Evolutionary conservation across 1,140 invertebrate species (phyloP), one percentile per base, ranked within the genome.

Genomic region (Sitobion miscanthi): DNA sequence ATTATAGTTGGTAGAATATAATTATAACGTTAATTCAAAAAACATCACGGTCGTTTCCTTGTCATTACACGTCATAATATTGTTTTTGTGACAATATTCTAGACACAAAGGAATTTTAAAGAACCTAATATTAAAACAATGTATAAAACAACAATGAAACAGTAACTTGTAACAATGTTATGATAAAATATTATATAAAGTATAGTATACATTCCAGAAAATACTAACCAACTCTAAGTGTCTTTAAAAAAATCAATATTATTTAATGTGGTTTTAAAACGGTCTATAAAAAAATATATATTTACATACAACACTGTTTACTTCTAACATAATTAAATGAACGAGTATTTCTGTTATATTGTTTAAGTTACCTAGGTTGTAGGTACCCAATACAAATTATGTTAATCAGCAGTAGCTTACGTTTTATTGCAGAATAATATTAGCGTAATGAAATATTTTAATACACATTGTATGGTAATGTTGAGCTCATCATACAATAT

Each of bases 61-160:
- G 35, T 83, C 17, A 83, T 38, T 38, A 83, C 35, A 83, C 77
- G 35, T 83, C 77, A 83, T 38, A 77, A 77, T 77, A 77, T 77
- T 35, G 35, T 38, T 83, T 83, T 83, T 83, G 35, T 83, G 7
- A 23, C 35, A 38, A 83, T 83, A 83, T 38, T 83, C 1, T 38
- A 83, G 77, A 83, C 20, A 83, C 35, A 38, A 83, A 35, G 35
- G 35, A 38, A 83, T 83, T 38, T 38, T 83, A 83, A 83, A 83
- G 62, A 77, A 77, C 62, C 30, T 77, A 77, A 77, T 77, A 77
- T 83, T 38, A 38, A 83, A 83, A 83, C n/a, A 83, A 83, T 83
- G n/a, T 83, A 83, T 83, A 83, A 38, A 38, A 38, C 2, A 83
- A 38, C 20, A 83, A 83, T 38, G 20, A 38, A 83, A 83, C n/a